Evolutionary conservation across 2,797 vertebrate genomes (phyloP).

Genomic region (Catharus ustulatus): DNA sequence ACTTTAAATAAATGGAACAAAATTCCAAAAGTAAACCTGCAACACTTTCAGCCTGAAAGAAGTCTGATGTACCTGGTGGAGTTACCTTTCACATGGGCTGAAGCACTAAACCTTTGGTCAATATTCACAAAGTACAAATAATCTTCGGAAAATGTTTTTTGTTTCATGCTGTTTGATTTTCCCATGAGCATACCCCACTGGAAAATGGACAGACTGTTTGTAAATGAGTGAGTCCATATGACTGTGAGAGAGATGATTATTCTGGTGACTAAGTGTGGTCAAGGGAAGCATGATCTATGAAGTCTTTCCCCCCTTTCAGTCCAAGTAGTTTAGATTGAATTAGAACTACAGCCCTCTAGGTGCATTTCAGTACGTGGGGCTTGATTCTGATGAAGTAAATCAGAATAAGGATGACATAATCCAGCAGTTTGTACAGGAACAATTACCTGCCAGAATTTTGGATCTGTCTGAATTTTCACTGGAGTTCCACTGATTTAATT

Average conservation of each 20-base stretch:
- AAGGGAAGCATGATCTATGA: not conserved
- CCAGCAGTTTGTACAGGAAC: not conserved
- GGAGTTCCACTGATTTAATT: not conserved
- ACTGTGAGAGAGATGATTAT: not conserved
- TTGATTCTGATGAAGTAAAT: not conserved
- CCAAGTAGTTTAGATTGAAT: not conserved
- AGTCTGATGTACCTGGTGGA: not conserved
- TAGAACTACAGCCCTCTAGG: not conserved
- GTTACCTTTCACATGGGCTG: not conserved
- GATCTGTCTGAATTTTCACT: not conserved
- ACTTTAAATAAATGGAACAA: not conserved
- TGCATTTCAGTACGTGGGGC: not conserved
- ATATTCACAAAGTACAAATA: not conserved
- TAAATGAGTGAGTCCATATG: not conserved
- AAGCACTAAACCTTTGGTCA: not conserved
- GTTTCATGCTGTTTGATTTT: not conserved
- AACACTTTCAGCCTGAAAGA: not conserved
- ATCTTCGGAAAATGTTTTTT: not conserved
- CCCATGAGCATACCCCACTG: not conserved
- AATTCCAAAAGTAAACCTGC: not conserved
- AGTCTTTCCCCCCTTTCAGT: not conserved
- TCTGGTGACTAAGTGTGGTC: not conserved
- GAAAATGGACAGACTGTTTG: not conserved
- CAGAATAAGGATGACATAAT: not conserved
- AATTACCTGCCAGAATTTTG: not conserved